Conservation (phyloP, 2,113 vertebrate genomes). For the Chaetura pelagica region DNA sequence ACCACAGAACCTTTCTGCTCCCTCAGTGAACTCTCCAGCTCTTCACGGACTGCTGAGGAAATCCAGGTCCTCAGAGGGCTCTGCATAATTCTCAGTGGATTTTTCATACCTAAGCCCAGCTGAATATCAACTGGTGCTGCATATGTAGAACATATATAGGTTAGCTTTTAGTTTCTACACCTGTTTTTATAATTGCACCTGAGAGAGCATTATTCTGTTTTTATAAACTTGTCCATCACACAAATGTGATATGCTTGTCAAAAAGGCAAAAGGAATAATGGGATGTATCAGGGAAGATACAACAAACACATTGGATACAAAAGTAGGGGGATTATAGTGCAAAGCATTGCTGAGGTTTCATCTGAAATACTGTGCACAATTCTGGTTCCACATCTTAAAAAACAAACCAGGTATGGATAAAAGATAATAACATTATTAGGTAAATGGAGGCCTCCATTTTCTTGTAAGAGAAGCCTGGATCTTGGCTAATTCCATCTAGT, state of each 20-base stretch:
- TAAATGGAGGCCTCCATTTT: not conserved
- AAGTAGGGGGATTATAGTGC: not conserved
- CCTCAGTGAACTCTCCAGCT: not conserved
- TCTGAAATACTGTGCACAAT: not conserved
- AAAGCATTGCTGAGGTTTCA: not conserved
- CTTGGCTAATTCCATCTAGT: not conserved
- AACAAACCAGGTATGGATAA: not conserved
- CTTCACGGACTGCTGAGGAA: not conserved
- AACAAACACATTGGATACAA: fast-evolving
- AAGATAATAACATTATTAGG: not conserved
- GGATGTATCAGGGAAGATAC: not conserved
- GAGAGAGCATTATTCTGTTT: not conserved
- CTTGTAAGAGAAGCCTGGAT: not conserved
- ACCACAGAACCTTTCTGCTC: not conserved
- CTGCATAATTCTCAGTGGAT: not conserved
- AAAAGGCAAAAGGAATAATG: not conserved
- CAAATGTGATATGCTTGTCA: fast-evolving
- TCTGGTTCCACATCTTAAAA: not conserved
- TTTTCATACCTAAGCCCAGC: not conserved
- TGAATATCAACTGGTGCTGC: not conserved
- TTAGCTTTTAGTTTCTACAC: not conserved
- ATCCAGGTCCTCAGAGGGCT: not conserved
- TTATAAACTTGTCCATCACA: not conserved
- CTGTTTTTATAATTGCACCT: not conserved
- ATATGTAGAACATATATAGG: not conserved